A percentile compares a stretch with the other conserved stretches of the same genome.
Conservation (phyloP, 2,888 invertebrate species). For the Eurytoma adleriae region DNA sequence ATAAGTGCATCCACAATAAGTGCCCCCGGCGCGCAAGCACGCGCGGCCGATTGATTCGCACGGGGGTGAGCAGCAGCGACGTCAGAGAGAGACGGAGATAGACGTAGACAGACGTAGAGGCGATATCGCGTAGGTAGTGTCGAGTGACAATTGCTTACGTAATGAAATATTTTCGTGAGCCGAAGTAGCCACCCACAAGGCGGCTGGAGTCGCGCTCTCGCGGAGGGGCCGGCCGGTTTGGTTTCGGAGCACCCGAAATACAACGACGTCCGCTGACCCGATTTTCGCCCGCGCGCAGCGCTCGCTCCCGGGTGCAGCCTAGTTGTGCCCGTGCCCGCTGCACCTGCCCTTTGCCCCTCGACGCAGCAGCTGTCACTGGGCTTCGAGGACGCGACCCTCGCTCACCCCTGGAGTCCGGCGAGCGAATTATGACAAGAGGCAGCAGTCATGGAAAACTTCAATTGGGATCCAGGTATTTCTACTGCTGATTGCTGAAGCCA, state of each 20-base stretch:
- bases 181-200: constrained; percentile 55
- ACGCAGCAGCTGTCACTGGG: constrained; percentile 24
- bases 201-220: constrained; percentile 23
- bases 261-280: constrained; percentile 57
- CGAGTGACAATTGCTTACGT: constrained; percentile 73
- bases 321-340: too few species aligned
- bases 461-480: constrained; percentile 80
- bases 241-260: constrained; percentile 18
- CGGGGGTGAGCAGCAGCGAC: neutral
- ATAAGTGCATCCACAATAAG: too few species aligned
- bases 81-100: neutral
- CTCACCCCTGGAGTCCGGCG: constrained; percentile 41
- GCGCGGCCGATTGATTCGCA: neutral
- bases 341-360: too few species aligned
- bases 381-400: neutral
- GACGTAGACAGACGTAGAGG: constrained; percentile 23
- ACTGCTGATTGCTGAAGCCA: neutral
- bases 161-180: constrained; percentile 67
- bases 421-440: constrained; percentile 78
- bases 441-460: constrained; percentile 80
- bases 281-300: constrained; percentile 40
- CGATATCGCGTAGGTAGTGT: constrained; percentile 59
- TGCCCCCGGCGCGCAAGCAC: too few species aligned
- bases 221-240: constrained; percentile 36
- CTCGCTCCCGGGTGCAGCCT: neutral